phyloP scores from a whole-genome alignment of 2,113 vertebrate genomes.

The Setophaga coronata region DNA sequence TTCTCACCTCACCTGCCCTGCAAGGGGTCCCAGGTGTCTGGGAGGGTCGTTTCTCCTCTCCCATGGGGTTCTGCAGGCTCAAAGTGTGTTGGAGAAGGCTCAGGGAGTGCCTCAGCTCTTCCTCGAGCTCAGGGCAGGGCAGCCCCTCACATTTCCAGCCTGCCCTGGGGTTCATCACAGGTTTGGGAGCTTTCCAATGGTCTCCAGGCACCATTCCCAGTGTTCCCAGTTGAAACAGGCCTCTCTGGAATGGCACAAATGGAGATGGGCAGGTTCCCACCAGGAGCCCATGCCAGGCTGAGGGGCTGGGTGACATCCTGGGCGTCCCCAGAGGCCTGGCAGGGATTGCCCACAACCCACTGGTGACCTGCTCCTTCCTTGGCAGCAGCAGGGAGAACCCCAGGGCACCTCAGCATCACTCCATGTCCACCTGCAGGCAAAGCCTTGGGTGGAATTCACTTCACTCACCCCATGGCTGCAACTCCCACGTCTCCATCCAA shows the following conservation, averaged over 20 bases:
- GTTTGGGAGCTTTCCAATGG: not conserved
- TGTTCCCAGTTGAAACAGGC: not conserved
- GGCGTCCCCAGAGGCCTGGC: not conserved
- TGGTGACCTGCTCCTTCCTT: not conserved
- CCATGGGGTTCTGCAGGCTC: accelerated
- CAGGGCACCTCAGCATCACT: not conserved
- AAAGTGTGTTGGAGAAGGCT: not conserved
- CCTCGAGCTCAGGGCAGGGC: not conserved
- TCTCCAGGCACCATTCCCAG: not conserved
- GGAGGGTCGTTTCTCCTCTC: not conserved
- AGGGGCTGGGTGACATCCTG: not conserved
- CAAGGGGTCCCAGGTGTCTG: not conserved
- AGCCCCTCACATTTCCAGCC: not conserved
- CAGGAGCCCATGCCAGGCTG: not conserved
- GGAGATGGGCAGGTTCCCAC: not conserved
- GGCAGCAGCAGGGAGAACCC: not conserved
- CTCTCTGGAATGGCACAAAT: not conserved
- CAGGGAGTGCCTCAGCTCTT: not conserved
- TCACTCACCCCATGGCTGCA: accelerated
- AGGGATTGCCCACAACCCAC: accelerated
- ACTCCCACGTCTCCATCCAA: not conserved
- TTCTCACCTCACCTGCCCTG: not conserved
- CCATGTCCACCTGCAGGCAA: not conserved
- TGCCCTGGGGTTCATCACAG: not conserved
- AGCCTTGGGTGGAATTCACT: not conserved